Percentiles rank a stretch among this genome's conserved stretches.
Evolutionary conservation across 1,140 invertebrate species (phyloP).

Genomic region (Acyrthosiphon pisum): DNA sequence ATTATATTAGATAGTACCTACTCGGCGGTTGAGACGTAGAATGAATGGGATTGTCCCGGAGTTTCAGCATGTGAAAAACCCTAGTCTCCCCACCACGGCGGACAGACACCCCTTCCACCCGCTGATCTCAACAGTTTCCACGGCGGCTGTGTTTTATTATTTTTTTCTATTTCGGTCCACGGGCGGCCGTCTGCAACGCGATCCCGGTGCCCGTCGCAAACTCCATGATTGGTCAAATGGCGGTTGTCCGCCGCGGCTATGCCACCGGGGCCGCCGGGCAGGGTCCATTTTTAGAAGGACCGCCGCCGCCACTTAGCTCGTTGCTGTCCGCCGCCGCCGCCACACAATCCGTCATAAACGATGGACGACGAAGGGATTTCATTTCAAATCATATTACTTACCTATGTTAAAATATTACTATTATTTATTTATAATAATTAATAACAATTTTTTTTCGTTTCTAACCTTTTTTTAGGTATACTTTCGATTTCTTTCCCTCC

Average conservation of each 20-base stretch:
- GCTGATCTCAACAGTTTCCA: background rate
- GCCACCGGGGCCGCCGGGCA: background rate
- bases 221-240: conserved; percentile 56
- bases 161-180: conserved; percentile 50
- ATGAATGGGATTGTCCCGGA: conserved; percentile 42
- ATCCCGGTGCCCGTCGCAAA: conserved; percentile 48
- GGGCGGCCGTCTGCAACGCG: conserved; percentile 51
- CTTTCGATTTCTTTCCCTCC: background rate
- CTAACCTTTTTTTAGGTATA: background rate
- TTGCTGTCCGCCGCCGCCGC: background rate
- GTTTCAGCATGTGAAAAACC: conserved; percentile 51
- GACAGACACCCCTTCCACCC: background rate
- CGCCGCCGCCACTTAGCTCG: background rate
- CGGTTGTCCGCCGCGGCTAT: background rate
- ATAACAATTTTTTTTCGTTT: background rate
- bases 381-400: conserved; percentile 19
- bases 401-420: background rate
- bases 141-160: background rate
- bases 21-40: conserved; percentile 55
- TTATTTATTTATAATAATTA: background rate
- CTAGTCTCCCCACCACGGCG: conserved; percentile 31
- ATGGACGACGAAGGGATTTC: background rate
- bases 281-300: conserved; percentile 56
- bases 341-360: background rate
- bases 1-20: conserved; percentile 47